Conservation (phyloP, 37 sponge, comb jelly and placozoan genomes). For the Oopsacas minuta region DNA sequence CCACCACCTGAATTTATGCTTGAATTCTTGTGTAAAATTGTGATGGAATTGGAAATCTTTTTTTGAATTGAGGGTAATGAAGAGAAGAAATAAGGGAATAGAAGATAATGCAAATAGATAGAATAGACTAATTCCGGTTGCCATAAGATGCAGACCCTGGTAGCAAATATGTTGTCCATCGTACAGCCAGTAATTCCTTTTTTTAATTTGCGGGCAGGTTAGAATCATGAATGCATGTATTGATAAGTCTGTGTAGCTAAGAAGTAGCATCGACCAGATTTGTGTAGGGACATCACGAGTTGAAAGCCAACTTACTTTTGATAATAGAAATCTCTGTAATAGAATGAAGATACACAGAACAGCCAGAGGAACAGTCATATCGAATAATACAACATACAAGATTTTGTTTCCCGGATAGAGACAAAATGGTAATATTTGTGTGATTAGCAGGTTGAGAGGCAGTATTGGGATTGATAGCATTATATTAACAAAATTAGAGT, state of each 20-base stretch:
- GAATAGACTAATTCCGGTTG: not conserved
- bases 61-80: not conserved
- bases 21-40: not conserved
- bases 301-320: not conserved
- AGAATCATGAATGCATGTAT: slow-evolving; percentile 3
- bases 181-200: not conserved
- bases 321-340: not conserved
- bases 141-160: not conserved
- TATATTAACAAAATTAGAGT: not conserved
- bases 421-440: not conserved
- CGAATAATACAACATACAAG: not conserved
- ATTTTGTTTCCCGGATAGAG: not conserved
- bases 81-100: not conserved
- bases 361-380: not conserved
- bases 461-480: not conserved
- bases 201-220: not conserved
- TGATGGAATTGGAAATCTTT: not conserved
- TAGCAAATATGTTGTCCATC: not conserved
- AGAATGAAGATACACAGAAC: not conserved
- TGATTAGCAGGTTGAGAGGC: not conserved
- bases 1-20: not conserved
- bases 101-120: not conserved
- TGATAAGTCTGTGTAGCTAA: not conserved
- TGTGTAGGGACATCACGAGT: not conserved
- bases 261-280: slow-evolving; percentile 13